Evolutionary conservation across 2,797 vertebrate species (phyloP), one percentile per base, ranked within the genome.

Genomic region (Epinephelus malabaricus): DNA sequence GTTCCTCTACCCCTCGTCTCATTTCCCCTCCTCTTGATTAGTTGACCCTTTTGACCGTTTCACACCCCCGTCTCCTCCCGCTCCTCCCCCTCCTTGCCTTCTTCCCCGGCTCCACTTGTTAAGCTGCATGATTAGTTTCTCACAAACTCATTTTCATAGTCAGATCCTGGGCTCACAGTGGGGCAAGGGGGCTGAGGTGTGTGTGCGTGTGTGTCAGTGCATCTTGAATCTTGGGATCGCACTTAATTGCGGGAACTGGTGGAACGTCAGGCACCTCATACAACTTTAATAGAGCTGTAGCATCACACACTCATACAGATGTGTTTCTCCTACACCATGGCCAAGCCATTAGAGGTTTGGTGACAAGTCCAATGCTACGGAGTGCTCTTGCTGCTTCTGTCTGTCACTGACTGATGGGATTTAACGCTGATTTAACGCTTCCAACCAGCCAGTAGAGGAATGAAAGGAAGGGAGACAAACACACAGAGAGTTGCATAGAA

Each of bases 41-140:
- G 91, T 93, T 93, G 91, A 89, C 91, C 92, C 81, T 83, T 93
- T 90, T 94, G 66, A 94, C 93, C 90, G 69, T 88, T 92, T 90
- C 79, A 73, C 63, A 55, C 79, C 68, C 69, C 56, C 25, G 30
- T 73, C 84, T 30, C 21, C 58, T 27, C 73, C 56, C 63, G 71
- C 84, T 30, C 21, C 58, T 27, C 73, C 56, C 65, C 65, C 45
- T 34, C 46, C 47, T 49, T 68, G n/a, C 61, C 53, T 23, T 68
- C 76, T 72, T 84, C 55, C 60, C 62, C 5, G 5, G 76, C 82
- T 91, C 78, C 86, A 79, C 89, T 94, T 93, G 89, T 92, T 93
- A 90, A 92, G 90, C 90, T 85, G 80, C 79, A 69, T 88, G 92
- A 93, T 92, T 91, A 92, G 88, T 93, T 93, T 92, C 86, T 90